Conservation (phyloP, 2,113 vertebrate genomes). For the Brevimyrus niger region DNA sequence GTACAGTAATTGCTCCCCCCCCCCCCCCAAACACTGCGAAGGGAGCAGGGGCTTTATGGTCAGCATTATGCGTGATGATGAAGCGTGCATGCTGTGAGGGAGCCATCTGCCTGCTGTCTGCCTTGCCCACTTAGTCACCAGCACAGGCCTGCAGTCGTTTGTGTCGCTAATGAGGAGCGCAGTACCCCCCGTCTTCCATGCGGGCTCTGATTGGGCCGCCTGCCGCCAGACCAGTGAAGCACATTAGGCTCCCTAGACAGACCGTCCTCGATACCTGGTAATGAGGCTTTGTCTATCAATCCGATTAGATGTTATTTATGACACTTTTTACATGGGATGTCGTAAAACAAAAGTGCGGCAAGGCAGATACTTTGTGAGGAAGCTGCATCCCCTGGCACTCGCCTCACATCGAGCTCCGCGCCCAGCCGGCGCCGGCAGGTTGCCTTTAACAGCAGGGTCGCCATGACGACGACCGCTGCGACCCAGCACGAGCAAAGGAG, state of each 20-base stretch:
- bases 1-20: neutral
- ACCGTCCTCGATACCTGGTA: neutral
- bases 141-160: neutral
- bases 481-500: neutral
- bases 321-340: neutral
- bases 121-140: neutral
- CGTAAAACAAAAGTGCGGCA: neutral
- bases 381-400: neutral
- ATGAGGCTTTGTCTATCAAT: neutral
- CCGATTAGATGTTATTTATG: neutral
- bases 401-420: neutral
- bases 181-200: neutral
- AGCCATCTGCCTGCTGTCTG: conserved; percentile 16
- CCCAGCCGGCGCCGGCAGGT: neutral
- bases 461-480: neutral
- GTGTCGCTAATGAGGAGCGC: neutral
- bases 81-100: conserved; percentile 5
- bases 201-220: neutral
- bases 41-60: neutral
- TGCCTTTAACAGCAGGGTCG: neutral
- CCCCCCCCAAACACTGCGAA: neutral
- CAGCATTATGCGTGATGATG: conserved; percentile 17
- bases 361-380: neutral
- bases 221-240: neutral
- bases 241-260: neutral